Evolutionary conservation across 1,140 invertebrate genomes (phyloP), one percentile per base, ranked within the genome.

Genomic region (Zophobas atratus): DNA sequence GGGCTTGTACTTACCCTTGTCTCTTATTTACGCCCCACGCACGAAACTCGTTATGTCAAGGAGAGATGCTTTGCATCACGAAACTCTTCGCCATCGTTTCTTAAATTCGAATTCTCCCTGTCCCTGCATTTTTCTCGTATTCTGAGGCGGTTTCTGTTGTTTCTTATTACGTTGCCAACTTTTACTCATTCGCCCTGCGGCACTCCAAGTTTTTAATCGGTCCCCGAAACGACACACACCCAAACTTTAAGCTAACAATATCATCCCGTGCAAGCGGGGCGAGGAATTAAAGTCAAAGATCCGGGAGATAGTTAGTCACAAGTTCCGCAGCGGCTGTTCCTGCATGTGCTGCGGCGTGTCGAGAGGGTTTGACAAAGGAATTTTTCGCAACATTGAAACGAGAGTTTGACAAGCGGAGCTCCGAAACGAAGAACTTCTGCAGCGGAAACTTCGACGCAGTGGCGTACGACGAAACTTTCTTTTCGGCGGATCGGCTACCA

Each of bases 1-100:
- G 63, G 75, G 75, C 63, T 51, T 77, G 75, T 77, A 78, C 53
- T 70, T 70, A 67, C 77, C 72, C 77, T 71, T 67, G 56, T 71
- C 49, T 75, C 77, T 79, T 79, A 79, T 79, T 79, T 79, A 76
- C 72, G 77, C 77, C 74, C 74, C 63, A 79, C 77, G 77, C 77
- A 79, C 77, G 77, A 79, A 79, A 76, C 77, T 79, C 74, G 77
- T 79, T 79, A 79, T 76, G 60, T 76, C 39, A 67, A 79, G 73
- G 56, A 76, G 73, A 74, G 74, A 60, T 49, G 74, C 74, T 75
- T 75, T 75, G 74, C 74, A 75, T 75, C 74, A 49, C 56, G 71
- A 57, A 73, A 73, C 60, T 67, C 60, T 32, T 67, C 60, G 38
- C 60, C 56, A 60, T 67, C 60, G 60, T 67, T 43, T 67, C 43